A percentile compares a stretch with the other conserved stretches of the same genome.
Conservation (phyloP, 2,113 vertebrate species). For the Lampris megalopsis region DNA sequence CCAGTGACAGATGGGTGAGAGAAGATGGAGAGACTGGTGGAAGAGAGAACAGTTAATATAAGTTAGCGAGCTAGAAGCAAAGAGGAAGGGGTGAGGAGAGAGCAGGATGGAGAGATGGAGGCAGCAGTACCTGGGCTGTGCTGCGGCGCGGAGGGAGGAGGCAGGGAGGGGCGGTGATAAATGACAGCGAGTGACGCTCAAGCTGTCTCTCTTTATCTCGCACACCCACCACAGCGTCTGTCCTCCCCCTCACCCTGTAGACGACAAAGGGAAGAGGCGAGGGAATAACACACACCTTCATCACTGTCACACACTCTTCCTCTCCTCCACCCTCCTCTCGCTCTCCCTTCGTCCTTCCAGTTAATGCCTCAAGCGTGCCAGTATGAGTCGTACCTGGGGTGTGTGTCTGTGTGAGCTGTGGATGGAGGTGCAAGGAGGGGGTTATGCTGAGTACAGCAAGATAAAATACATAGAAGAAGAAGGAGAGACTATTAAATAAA, state of each 20-base stretch:
- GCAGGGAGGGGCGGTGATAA: constrained; percentile 16
- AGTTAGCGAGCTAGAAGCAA: neutral
- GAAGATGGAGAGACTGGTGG: neutral
- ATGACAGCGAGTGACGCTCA: constrained; percentile 12
- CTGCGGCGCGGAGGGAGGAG: neutral
- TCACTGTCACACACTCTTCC: constrained; percentile 20
- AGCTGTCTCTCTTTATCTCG: constrained; percentile 16
- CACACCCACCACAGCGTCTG: constrained; percentile 14
- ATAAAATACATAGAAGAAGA: too few relatives aligned
- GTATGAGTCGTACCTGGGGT: constrained; percentile 16
- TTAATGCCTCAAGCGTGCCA: neutral
- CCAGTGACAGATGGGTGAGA: neutral
- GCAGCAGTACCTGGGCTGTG: neutral
- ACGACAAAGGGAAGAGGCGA: constrained; percentile 16
- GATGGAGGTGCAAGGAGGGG: too few relatives aligned
- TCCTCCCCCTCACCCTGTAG: constrained; percentile 19
- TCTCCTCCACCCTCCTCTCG: neutral
- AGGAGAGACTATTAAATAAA: too few relatives aligned
- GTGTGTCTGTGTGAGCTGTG: neutral
- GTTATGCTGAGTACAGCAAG: too few relatives aligned
- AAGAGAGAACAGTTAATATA: neutral
- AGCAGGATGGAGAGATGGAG: neutral
- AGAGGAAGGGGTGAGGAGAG: neutral
- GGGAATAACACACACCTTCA: constrained; percentile 26
- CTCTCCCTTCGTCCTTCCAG: neutral